These are phyloP conservation scores for Diadophis punctatus DNA, from an alignment of 2,113 vertebrate species.

Conservation along the genomic window DNA sequence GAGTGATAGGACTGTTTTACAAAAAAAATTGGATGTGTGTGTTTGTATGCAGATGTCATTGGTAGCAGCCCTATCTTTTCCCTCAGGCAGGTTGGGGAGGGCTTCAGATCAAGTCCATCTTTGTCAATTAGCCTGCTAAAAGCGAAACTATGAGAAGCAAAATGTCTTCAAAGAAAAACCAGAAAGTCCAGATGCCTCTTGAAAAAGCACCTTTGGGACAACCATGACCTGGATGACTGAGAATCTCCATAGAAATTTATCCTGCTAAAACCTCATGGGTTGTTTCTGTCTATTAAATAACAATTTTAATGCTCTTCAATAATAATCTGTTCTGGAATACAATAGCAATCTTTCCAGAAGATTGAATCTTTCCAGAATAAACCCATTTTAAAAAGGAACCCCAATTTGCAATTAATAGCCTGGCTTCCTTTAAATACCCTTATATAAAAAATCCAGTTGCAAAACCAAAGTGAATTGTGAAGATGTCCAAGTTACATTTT, in stretches of 20 bases:
- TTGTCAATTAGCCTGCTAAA: neutral
- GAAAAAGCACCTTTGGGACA: too few relatives aligned
- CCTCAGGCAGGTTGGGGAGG: neutral
- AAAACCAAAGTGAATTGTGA: neutral
- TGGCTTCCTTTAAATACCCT: neutral
- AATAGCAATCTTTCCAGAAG: neutral
- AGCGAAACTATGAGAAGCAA: too few relatives aligned
- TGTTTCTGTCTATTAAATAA: neutral
- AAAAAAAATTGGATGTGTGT: neutral
- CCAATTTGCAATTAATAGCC: neutral
- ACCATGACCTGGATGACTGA: too few relatives aligned
- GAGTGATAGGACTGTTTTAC: neutral
- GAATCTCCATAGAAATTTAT: too few relatives aligned
- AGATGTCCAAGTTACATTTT: neutral
- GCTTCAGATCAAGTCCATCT: neutral
- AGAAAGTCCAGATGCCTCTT: too few relatives aligned
- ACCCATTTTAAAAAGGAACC: neutral
- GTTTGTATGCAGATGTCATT: neutral
- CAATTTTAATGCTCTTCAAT: neutral
- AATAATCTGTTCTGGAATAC: neutral
- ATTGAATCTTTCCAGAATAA: neutral
- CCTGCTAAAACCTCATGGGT: neutral
- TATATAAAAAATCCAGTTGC: neutral
- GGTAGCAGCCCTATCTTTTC: neutral
- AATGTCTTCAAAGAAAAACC: too few relatives aligned